Evolutionary conservation across 2,888 invertebrate species (phyloP).

Genomic region (Temnothorax ravouxi): DNA sequence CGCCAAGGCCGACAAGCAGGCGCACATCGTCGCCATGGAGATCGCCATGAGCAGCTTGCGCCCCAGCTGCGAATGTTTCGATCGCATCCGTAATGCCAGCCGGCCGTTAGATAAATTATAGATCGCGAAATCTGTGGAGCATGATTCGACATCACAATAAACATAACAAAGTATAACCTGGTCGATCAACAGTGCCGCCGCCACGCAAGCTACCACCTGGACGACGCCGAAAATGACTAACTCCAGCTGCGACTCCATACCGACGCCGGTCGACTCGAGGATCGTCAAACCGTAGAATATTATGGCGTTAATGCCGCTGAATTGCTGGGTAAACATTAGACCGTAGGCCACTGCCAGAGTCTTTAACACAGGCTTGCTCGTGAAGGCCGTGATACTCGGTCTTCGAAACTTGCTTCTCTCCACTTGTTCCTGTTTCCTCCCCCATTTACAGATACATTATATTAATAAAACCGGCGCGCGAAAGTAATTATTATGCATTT

Average conservation of each 20-base stretch:
- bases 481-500: not conserved
- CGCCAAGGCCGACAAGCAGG: conserved; percentile 90
- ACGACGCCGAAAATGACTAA: conserved; percentile 90
- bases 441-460: not conserved
- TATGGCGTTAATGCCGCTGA: conserved; percentile 93
- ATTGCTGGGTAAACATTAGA: conserved; percentile 95
- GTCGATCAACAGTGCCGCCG: conserved; percentile 93
- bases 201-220: conserved; percentile 88
- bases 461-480: not conserved
- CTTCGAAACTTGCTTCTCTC: conserved; percentile 30
- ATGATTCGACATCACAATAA: conserved; percentile 30
- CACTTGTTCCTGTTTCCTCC: conserved; percentile 58
- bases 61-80: conserved; percentile 87
- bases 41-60: conserved; percentile 91
- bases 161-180: conserved; percentile 81
- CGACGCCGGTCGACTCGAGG: conserved; percentile 90
- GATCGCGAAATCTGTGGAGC: conserved; percentile 43
- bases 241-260: conserved; percentile 82
- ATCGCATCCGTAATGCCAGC: not conserved
- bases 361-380: conserved; percentile 89
- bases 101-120: conserved; percentile 44
- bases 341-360: conserved; percentile 91
- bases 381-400: conserved; percentile 86
- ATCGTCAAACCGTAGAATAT: conserved; percentile 93
- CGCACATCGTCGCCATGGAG: conserved; percentile 90